Percentiles rank a stretch among this genome's conserved stretches.
Conservation (phyloP, 2,797 vertebrate species). For the Lutjanus argentimaculatus region DNA sequence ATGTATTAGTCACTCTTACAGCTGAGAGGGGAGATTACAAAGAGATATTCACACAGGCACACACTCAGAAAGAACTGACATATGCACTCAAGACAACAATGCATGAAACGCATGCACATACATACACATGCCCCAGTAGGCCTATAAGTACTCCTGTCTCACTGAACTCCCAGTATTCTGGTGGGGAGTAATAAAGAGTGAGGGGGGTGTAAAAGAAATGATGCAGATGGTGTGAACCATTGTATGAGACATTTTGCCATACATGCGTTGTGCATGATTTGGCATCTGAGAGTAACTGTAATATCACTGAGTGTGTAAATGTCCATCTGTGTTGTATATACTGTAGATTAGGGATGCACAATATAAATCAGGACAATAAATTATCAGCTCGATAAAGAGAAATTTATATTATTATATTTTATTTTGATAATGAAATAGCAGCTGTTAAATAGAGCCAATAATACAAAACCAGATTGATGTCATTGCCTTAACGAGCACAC, state of each 20-base stretch:
- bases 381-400: too few relatives aligned
- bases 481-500: too few relatives aligned
- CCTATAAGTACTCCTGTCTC: slow-evolving; percentile 11
- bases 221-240: slow-evolving; percentile 56
- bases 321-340: slow-evolving; percentile 13
- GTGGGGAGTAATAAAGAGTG: slow-evolving; percentile 14
- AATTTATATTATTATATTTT: too few relatives aligned
- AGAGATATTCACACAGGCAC: slow-evolving; percentile 48
- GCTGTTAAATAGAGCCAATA: too few relatives aligned
- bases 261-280: slow-evolving; percentile 46
- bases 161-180: slow-evolving; percentile 38
- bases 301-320: not conserved
- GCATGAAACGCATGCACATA: slow-evolving; percentile 11
- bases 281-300: not conserved
- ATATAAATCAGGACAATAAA: too few relatives aligned
- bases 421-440: too few relatives aligned
- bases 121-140: slow-evolving; percentile 11
- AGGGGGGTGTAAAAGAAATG: slow-evolving; percentile 32
- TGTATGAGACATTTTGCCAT: slow-evolving; percentile 45
- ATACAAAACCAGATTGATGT: too few relatives aligned
- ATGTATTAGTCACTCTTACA: slow-evolving; percentile 61
- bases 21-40: slow-evolving; percentile 60
- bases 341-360: not conserved
- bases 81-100: slow-evolving; percentile 27
- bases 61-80: slow-evolving; percentile 17